Conservation (phyloP, 2,888 invertebrate species). For the Drosophila nr. perissopoda region DNA sequence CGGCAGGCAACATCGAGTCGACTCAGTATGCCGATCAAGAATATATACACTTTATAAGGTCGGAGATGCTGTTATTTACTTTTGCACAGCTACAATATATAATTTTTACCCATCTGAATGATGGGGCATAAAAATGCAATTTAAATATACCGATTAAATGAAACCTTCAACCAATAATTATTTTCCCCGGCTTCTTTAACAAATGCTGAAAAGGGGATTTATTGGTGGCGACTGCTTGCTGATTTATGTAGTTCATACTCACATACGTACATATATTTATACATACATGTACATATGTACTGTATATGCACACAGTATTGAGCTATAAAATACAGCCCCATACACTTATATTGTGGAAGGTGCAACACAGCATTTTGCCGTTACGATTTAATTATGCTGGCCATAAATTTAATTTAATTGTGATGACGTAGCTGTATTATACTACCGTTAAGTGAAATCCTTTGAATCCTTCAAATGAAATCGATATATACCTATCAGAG, state of each 20-base stretch:
- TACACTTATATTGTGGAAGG: not conserved
- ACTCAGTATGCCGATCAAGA: not conserved
- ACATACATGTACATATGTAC: no score
- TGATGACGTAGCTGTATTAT: conserved; percentile 2
- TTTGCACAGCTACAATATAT: not conserved
- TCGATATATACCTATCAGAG: not conserved
- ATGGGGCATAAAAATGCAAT: not conserved
- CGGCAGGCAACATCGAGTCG: not conserved
- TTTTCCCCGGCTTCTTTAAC: not conserved
- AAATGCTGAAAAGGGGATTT: not conserved
- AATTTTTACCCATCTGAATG: not conserved
- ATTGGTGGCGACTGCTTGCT: not conserved
- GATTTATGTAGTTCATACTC: not conserved
- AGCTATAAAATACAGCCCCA: not conserved
- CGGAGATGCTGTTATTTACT: not conserved
- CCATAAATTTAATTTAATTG: conserved; percentile 7
- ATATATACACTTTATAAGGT: not conserved
- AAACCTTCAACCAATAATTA: conserved; percentile 3
- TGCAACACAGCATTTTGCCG: conserved; percentile 7
- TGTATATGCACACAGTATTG: not conserved
- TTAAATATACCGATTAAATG: not conserved
- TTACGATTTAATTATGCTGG: conserved; percentile 17
- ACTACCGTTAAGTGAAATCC: not conserved
- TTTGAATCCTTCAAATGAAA: conserved; percentile 1
- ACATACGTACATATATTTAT: not conserved